Conservation (phyloP, 2,888 invertebrate species). For the Elmis aenea region DNA sequence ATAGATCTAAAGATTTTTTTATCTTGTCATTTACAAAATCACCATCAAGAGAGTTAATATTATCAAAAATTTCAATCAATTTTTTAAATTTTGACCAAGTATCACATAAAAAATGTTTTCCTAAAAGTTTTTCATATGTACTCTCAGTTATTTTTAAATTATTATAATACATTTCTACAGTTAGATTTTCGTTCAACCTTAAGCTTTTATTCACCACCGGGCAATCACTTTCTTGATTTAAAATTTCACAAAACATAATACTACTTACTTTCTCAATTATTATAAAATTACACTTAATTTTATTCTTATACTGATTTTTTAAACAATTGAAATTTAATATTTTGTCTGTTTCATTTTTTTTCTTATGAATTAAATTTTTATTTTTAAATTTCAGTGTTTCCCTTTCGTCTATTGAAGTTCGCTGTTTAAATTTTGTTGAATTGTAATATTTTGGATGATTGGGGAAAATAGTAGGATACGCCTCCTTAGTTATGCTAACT, state of each 20-base stretch:
- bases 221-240: no score
- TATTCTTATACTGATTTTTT: neutral
- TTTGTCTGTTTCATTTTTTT: neutral
- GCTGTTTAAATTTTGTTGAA: neutral
- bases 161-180: neutral
- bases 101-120: neutral
- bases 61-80: neutral
- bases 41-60: neutral
- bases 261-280: no score
- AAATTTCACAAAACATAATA: no score
- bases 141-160: neutral
- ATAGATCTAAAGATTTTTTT: neutral
- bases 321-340: neutral
- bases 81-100: neutral
- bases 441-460: neutral
- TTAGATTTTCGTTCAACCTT: no score
- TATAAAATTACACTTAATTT: no score
- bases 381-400: neutral
- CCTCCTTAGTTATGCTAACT: neutral
- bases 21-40: neutral
- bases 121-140: neutral
- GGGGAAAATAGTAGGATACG: neutral
- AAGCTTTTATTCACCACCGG: no score
- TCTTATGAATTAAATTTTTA: neutral
- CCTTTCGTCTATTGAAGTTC: neutral